A percentile compares a stretch with the other conserved stretches of the same genome.
These are phyloP conservation scores for Scortum barcoo DNA, from an alignment of 2,113 vertebrate genomes.

Conservation along the genomic window DNA sequence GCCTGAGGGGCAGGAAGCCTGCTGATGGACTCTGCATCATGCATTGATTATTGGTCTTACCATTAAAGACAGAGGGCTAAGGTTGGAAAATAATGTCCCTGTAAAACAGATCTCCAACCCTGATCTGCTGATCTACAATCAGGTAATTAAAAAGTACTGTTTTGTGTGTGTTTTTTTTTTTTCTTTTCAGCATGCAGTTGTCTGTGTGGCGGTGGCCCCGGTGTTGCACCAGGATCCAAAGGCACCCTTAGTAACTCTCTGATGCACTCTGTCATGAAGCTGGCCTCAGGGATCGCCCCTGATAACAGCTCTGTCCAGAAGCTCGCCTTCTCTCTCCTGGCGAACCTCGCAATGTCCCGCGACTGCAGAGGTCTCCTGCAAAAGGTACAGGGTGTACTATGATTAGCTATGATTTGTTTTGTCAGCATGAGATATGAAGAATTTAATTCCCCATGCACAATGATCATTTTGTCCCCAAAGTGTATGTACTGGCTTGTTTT, in stretches of 20 bases:
- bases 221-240: conserved; percentile 73
- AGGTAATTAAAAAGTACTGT: neutral
- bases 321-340: conserved; percentile 88
- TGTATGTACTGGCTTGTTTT: too few species aligned
- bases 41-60: neutral
- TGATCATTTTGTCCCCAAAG: neutral
- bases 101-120: neutral
- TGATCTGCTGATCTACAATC: neutral
- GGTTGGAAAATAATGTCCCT: neutral
- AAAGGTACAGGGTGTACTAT: conserved; percentile 91
- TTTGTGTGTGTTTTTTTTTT: conserved; percentile 2
- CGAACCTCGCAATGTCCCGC: conserved; percentile 91
- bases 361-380: conserved; percentile 93
- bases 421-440: too few species aligned
- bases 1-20: neutral
- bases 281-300: conserved; percentile 86
- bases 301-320: conserved; percentile 87
- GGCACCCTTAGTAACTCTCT: conserved; percentile 84
- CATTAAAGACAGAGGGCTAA: neutral
- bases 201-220: conserved; percentile 82
- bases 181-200: conserved; percentile 89
- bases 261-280: conserved; percentile 90
- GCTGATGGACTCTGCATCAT: neutral
- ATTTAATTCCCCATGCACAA: neutral
- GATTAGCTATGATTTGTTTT: neutral